Evolutionary conservation across 2,797 vertebrate genomes (phyloP).

Genomic region (Macropodus opercularis): DNA sequence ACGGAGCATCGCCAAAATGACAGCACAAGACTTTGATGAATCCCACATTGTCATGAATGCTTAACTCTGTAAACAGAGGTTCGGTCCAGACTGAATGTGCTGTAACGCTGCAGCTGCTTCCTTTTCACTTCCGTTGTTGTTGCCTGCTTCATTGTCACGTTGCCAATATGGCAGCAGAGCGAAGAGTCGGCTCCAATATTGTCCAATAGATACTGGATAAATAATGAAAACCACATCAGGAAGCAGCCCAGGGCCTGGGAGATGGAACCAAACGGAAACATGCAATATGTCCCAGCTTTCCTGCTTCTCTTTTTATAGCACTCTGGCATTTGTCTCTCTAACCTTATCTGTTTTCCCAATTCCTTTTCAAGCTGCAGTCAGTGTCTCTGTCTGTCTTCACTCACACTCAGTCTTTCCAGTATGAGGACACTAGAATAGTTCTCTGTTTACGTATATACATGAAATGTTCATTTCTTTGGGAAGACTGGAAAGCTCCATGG

Average conservation of each 20-base stretch:
- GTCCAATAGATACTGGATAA: conserved; percentile 75
- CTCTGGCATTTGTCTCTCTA: conserved; percentile 36
- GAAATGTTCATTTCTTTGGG: conserved; percentile 6
- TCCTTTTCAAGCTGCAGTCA: conserved; percentile 18
- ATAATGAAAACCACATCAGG: conserved; percentile 79
- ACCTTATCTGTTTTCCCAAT: conserved; percentile 52
- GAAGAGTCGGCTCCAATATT: conserved; percentile 60
- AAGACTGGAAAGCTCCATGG: conserved; percentile 1
- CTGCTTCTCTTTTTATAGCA: conserved; percentile 19
- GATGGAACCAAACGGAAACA: conserved; percentile 75
- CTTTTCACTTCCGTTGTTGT: conserved; percentile 56
- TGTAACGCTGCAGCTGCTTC: conserved; percentile 42
- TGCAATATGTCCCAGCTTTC: conserved; percentile 70
- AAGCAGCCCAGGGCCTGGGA: conserved; percentile 69
- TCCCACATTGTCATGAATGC: conserved; percentile 23
- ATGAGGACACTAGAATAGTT: background rate
- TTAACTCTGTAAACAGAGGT: conserved; percentile 44
- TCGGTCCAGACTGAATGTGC: conserved; percentile 44
- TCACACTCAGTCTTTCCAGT: conserved; percentile 9
- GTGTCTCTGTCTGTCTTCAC: conserved; percentile 24
- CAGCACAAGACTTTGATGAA: conserved; percentile 41
- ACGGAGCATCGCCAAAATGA: conserved; percentile 29
- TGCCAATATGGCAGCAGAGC: conserved; percentile 67
- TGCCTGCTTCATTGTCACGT: conserved; percentile 34
- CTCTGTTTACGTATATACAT: background rate